phyloP scores from a whole-genome alignment of 2,888 invertebrate genomes.

The Mystacides longicornis region DNA sequence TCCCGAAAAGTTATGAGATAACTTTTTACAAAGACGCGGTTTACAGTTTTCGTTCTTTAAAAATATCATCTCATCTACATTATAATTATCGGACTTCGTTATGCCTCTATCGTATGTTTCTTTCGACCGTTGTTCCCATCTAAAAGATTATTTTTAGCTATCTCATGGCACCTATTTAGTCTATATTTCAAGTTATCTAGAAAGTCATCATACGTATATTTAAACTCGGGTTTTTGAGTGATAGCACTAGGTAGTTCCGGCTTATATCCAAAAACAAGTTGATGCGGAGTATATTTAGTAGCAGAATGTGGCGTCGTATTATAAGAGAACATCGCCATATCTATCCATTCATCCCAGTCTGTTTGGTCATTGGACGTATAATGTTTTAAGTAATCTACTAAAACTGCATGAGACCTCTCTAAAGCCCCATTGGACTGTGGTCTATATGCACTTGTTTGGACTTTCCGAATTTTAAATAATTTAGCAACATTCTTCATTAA shows the following conservation, averaged over 20 bases:
- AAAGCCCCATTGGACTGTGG: constrained; percentile 30
- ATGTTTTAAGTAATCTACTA: constrained; percentile 30
- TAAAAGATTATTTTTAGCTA: constrained; percentile 27
- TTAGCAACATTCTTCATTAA: constrained; percentile 29
- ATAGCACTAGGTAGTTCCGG: constrained; percentile 26
- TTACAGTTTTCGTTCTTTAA: neutral
- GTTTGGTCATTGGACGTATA: constrained; percentile 28
- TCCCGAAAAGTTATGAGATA: neutral
- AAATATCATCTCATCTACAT: neutral
- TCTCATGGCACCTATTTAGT: constrained; percentile 26
- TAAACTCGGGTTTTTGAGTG: constrained; percentile 25
- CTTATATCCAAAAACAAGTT: constrained; percentile 29
- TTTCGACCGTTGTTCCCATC: constrained; percentile 5
- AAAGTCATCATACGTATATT: constrained; percentile 29
- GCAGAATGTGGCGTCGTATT: constrained; percentile 29
- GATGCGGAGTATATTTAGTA: constrained; percentile 29
- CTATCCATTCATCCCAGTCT: constrained; percentile 31
- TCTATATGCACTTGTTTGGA: constrained; percentile 30
- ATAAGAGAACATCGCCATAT: constrained; percentile 29
- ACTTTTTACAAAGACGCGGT: neutral
- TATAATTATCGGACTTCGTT: neutral
- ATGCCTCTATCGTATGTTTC: neutral
- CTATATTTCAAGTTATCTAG: constrained; percentile 17
- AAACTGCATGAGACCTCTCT: constrained; percentile 30
- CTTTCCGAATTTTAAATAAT: constrained; percentile 29